These are phyloP conservation scores for Siniperca obscura DNA, from an alignment of 2,797 vertebrate species.

Conservation along the genomic window DNA sequence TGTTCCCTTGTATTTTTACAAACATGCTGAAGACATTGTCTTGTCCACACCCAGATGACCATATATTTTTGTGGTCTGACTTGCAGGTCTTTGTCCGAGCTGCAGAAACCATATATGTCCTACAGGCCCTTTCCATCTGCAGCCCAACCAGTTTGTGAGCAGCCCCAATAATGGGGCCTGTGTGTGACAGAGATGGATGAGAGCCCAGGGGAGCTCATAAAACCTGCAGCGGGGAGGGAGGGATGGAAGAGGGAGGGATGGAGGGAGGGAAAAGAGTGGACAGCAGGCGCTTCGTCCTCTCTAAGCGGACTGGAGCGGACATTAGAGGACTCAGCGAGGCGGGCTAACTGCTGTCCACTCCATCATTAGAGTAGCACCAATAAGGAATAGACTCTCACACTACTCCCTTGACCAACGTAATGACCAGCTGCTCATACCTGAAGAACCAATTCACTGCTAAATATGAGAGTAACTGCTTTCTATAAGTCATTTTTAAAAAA, in stretches of 20 bases:
- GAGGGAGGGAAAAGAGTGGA: conserved; percentile 79
- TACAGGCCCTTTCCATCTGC: conserved; percentile 87
- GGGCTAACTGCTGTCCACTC: conserved; percentile 84
- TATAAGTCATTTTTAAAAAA: conserved; percentile 34
- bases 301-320: conserved; percentile 78
- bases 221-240: conserved; percentile 83
- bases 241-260: conserved; percentile 60
- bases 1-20: conserved; percentile 44
- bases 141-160: conserved; percentile 82
- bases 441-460: conserved; percentile 58
- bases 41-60: conserved; percentile 75
- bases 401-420: conserved; percentile 41
- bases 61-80: conserved; percentile 71
- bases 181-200: conserved; percentile 91
- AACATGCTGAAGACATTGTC: conserved; percentile 67
- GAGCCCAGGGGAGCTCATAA: conserved; percentile 90
- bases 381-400: conserved; percentile 60
- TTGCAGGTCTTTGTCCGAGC: conserved; percentile 80
- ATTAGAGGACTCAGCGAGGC: conserved; percentile 84
- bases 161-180: conserved; percentile 87
- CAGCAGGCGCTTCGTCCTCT: conserved; percentile 84
- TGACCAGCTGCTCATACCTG: conserved; percentile 67
- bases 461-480: conserved; percentile 55
- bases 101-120: conserved; percentile 84
- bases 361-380: conserved; percentile 78